phyloP scores from a whole-genome alignment of 2,888 invertebrate genomes.

The Physocephala rufipes region DNA sequence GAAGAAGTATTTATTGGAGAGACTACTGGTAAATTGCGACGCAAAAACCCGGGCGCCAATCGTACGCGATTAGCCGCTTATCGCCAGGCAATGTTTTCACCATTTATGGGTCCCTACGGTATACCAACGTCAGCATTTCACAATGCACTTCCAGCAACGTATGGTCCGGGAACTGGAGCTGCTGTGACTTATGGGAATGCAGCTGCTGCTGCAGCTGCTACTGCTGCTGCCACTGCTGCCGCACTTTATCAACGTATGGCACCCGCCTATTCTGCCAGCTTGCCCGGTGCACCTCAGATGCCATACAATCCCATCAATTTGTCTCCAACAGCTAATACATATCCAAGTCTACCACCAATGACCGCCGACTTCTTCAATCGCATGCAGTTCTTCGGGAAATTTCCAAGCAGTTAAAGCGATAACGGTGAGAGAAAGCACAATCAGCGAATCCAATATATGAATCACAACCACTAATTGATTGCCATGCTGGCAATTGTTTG shows the following conservation, averaged over 20 bases:
- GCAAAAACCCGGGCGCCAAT: slow-evolving; percentile 90
- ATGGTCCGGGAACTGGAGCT: slow-evolving; percentile 47
- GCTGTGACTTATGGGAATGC: slow-evolving; percentile 52
- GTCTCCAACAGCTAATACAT: slow-evolving; percentile 28
- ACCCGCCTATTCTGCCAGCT: slow-evolving; percentile 46
- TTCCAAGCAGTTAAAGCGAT: slow-evolving; percentile 54
- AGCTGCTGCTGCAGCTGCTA: slow-evolving; percentile 58
- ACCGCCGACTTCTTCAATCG: slow-evolving; percentile 66
- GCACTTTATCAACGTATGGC: slow-evolving; percentile 61
- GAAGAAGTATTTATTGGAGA: slow-evolving; percentile 99
- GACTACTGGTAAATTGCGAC: slow-evolving; percentile 92
- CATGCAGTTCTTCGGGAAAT: slow-evolving; percentile 64
- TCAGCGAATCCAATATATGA: slow-evolving; percentile 19
- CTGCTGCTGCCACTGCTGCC: slow-evolving; percentile 58
- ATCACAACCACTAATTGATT: neutral
- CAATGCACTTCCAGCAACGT: slow-evolving; percentile 48
- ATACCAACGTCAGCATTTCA: slow-evolving; percentile 45
- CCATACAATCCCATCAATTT: slow-evolving; percentile 42
- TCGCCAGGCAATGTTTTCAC: slow-evolving; percentile 70
- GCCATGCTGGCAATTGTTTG: neutral
- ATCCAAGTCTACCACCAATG: slow-evolving; percentile 43
- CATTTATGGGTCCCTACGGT: slow-evolving; percentile 56
- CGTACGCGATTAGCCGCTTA: slow-evolving; percentile 89
- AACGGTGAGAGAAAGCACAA: slow-evolving; percentile 28
- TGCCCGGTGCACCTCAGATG: slow-evolving; percentile 34